Conservation (phyloP, 53 echinoderm and acorn worm genomes). For the Echinometra lucunter region DNA sequence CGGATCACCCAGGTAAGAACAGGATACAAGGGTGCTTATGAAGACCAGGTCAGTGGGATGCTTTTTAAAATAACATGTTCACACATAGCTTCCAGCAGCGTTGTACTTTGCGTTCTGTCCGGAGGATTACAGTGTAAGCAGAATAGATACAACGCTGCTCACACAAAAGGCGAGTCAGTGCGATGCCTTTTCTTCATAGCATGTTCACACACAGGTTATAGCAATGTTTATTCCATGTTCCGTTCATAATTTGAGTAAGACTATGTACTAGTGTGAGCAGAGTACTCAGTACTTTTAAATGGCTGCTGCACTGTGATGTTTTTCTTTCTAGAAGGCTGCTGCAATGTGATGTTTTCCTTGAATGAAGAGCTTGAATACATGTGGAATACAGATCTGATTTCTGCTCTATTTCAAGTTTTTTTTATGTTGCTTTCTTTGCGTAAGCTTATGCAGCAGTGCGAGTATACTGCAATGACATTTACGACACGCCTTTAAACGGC, state of each 20-base stretch:
- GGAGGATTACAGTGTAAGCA: too few species aligned
- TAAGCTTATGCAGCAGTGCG: too few species aligned
- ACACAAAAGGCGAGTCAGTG: not conserved
- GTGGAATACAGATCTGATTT: too few species aligned
- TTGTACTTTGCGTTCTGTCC: not conserved
- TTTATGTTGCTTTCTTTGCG: too few species aligned
- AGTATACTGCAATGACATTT: too few species aligned
- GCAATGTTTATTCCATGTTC: not conserved
- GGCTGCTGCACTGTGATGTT: too few species aligned
- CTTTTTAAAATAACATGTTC: not conserved
- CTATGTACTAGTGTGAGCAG: not conserved
- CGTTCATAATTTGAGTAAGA: not conserved
- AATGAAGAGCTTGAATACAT: too few species aligned
- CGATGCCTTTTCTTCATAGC: not conserved
- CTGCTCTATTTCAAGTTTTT: too few species aligned
- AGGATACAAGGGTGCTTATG: not conserved
- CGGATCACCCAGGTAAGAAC: not conserved
- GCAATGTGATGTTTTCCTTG: too few species aligned
- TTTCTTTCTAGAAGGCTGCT: too few species aligned
- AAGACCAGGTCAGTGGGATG: not conserved
- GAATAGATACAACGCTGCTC: not conserved
- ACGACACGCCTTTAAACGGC: not conserved
- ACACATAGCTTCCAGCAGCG: not conserved
- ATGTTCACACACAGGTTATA: not conserved
- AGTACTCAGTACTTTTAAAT: too few species aligned